phyloP scores from a whole-genome alignment of 2,797 vertebrate species.

The Gallinago stenura region DNA sequence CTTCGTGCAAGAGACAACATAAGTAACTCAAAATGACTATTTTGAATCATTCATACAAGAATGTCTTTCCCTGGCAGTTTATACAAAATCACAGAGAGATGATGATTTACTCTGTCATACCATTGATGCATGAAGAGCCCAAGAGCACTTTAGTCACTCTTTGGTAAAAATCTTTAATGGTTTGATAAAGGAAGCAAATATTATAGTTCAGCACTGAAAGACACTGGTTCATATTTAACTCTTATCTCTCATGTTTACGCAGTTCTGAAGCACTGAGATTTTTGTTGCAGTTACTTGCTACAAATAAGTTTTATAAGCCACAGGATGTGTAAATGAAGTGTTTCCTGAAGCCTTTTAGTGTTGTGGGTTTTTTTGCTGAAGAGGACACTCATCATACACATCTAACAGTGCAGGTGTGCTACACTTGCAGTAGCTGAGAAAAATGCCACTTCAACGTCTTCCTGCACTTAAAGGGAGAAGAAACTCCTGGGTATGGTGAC shows the following conservation, averaged over 20 bases:
- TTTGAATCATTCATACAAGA: neutral
- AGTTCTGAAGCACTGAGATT: neutral
- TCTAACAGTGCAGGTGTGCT: neutral
- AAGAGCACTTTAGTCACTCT: neutral
- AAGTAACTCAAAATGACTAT: neutral
- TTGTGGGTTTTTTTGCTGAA: neutral
- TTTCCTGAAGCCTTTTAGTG: neutral
- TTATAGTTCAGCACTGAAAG: neutral
- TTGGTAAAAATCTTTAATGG: neutral
- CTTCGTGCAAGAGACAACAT: neutral
- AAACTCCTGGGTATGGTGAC: neutral
- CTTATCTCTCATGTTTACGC: neutral
- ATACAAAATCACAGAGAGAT: neutral
- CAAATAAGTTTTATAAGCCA: neutral
- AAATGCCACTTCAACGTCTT: neutral
- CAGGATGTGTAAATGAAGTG: neutral
- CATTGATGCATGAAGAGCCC: neutral
- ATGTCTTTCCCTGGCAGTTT: neutral
- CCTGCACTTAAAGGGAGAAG: neutral
- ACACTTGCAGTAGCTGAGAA: neutral
- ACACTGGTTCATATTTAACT: neutral
- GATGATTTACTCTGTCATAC: slow-evolving; percentile 26
- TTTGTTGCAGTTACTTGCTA: neutral
- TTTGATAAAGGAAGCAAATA: neutral
- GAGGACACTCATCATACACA: neutral